phyloP scores from a whole-genome alignment of 2,888 invertebrate genomes.

The Netelia melanura region DNA sequence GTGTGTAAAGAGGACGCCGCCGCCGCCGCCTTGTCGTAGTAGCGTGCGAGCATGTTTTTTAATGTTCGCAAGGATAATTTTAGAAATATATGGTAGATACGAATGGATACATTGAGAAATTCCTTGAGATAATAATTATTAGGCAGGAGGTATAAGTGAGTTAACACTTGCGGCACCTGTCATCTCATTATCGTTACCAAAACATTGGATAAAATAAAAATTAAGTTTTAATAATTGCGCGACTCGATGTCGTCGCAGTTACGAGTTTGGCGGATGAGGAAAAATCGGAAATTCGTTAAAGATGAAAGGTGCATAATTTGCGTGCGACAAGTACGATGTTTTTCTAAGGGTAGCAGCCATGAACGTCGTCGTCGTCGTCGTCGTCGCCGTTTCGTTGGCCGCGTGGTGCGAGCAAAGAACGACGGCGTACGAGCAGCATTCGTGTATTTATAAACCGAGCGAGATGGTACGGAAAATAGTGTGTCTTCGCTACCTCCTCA shows the following conservation, averaged over 20 bases:
- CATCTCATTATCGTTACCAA: too few species aligned
- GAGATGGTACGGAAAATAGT: conserved; percentile 75
- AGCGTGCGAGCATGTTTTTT: too few species aligned
- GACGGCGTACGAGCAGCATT: conserved; percentile 47
- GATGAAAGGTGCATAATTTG: conserved; percentile 1
- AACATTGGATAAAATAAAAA: too few species aligned
- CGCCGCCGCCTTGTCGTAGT: too few species aligned
- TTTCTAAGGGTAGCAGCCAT: conserved; percentile 1
- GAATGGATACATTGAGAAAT: too few species aligned
- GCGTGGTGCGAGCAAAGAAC: conserved; percentile 17
- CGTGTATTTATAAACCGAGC: conserved; percentile 67
- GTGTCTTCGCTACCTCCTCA: conserved; percentile 78
- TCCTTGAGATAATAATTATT: too few species aligned
- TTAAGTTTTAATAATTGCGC: too few species aligned
- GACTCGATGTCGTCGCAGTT: background rate
- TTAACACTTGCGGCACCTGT: too few species aligned
- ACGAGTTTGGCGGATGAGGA: background rate
- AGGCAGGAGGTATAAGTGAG: too few species aligned
- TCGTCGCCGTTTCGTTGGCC: background rate
- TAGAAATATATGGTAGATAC: too few species aligned
- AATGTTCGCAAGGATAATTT: too few species aligned
- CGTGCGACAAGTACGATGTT: conserved; percentile 20
- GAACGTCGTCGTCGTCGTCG: background rate
- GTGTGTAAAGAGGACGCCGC: too few species aligned
- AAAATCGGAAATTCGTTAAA: conserved; percentile 19